These are phyloP conservation scores for Bombus haemorrhoidalis DNA, from an alignment of 1,140 invertebrate species.

Conservation along the genomic window DNA sequence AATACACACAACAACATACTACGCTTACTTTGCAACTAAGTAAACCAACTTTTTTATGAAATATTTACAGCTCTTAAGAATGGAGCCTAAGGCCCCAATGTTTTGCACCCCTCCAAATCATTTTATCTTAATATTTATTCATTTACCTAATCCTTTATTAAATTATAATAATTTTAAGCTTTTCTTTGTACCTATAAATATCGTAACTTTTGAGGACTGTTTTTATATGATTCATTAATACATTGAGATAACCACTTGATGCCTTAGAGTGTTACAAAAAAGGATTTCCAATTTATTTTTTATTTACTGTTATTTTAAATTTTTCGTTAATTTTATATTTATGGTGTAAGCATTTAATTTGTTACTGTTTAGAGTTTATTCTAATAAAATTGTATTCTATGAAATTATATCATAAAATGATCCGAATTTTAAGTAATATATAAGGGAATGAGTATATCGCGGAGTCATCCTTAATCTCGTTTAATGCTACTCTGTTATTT, in stretches of 20 bases:
- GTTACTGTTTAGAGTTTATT: not conserved
- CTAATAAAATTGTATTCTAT: not conserved
- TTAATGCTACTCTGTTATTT: not conserved
- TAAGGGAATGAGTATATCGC: not conserved
- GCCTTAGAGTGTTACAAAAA: not conserved
- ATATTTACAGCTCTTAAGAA: constrained; percentile 18
- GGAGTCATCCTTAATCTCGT: not conserved
- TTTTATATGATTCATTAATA: not conserved
- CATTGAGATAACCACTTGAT: not conserved
- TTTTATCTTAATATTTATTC: not conserved
- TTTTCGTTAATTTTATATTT: not conserved
- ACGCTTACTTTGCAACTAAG: not conserved
- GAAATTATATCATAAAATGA: not conserved
- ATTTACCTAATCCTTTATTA: not conserved
- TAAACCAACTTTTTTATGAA: constrained; percentile 1
- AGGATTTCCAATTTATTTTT: not conserved
- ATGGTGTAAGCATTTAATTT: not conserved
- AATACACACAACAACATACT: not conserved
- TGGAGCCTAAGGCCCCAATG: constrained; percentile 22
- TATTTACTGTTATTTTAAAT: not conserved
- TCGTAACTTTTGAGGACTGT: not conserved
- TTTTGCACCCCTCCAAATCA: not conserved
- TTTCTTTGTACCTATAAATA: not conserved
- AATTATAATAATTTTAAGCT: not conserved
- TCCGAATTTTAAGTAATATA: not conserved